phyloP scores from a whole-genome alignment of 92 coral and sea anemone species.

The Desmophyllum pertusum region DNA sequence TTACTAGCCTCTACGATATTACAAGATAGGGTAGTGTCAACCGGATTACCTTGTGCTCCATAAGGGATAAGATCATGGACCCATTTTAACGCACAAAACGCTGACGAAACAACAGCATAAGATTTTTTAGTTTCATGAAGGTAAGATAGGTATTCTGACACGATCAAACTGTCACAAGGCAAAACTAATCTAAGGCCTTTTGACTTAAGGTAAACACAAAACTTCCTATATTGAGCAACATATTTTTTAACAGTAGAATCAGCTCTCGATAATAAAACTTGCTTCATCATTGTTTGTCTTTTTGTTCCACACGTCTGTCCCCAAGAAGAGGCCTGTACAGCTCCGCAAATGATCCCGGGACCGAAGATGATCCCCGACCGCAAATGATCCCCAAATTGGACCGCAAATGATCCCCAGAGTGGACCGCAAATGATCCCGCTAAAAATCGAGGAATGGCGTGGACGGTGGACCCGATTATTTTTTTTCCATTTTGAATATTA shows the following conservation, averaged over 20 bases:
- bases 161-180: slow-evolving; percentile 37
- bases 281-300: slow-evolving; percentile 23
- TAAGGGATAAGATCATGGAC: slow-evolving; percentile 28
- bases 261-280: slow-evolving; percentile 37
- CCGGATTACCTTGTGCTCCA: slow-evolving; percentile 36
- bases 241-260: slow-evolving; percentile 31
- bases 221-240: slow-evolving; percentile 26
- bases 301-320: slow-evolving; percentile 9
- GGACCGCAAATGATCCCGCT: too few species aligned
- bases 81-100: slow-evolving; percentile 27
- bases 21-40: slow-evolving; percentile 19
- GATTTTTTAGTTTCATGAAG: slow-evolving; percentile 42
- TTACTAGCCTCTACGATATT: slow-evolving; percentile 37
- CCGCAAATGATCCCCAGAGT: too few species aligned
- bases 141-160: slow-evolving; percentile 37
- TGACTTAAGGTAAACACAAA: slow-evolving; percentile 18
- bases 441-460: too few species aligned
- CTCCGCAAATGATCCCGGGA: too few species aligned
- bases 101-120: slow-evolving; percentile 34
- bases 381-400: too few species aligned
- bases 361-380: too few species aligned
- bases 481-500: too few species aligned
- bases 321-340: slow-evolving; percentile 48
- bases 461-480: too few species aligned
- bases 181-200: slow-evolving; percentile 10